These are phyloP conservation scores for Nomada ferruginata DNA, from an alignment of 2,888 invertebrate genomes.

Conservation along the genomic window DNA sequence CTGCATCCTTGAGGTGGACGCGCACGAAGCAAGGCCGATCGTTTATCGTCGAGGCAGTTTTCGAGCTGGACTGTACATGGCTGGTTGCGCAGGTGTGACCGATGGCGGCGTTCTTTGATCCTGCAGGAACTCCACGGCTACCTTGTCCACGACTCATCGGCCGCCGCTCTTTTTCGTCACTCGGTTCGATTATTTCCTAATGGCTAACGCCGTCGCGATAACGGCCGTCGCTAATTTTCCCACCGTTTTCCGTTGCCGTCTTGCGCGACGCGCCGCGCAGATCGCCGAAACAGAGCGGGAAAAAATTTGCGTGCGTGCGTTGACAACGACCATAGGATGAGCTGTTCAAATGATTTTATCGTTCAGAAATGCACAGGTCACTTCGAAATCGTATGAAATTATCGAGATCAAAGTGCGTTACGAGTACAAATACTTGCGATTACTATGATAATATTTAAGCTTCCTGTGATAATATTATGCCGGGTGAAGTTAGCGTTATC, in stretches of 20 bases:
- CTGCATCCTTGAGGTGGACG: conserved; percentile 25
- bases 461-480: too few species aligned
- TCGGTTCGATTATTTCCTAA: conserved; percentile 71
- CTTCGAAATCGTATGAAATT: too few species aligned
- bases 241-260: conserved; percentile 28
- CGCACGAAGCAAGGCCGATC: conserved; percentile 39
- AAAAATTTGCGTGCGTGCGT: conserved; percentile 15
- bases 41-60: conserved; percentile 64
- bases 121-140: conserved; percentile 79
- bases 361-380: background rate
- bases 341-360: conserved; percentile 34
- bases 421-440: too few species aligned
- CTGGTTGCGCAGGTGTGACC: conserved; percentile 83
- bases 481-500: too few species aligned
- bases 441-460: too few species aligned
- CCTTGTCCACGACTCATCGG: conserved; percentile 79
- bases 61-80: conserved; percentile 78
- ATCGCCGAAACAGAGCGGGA: conserved; percentile 2
- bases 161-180: conserved; percentile 68
- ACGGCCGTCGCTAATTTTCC: conserved; percentile 52
- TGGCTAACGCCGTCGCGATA: conserved; percentile 71
- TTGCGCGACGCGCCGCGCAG: background rate
- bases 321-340: conserved; percentile 25
- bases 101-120: conserved; percentile 84
- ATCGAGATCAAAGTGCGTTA: too few species aligned